phyloP scores from a whole-genome alignment of 2,888 invertebrate genomes.

The Amblyjoppa proteus region DNA sequence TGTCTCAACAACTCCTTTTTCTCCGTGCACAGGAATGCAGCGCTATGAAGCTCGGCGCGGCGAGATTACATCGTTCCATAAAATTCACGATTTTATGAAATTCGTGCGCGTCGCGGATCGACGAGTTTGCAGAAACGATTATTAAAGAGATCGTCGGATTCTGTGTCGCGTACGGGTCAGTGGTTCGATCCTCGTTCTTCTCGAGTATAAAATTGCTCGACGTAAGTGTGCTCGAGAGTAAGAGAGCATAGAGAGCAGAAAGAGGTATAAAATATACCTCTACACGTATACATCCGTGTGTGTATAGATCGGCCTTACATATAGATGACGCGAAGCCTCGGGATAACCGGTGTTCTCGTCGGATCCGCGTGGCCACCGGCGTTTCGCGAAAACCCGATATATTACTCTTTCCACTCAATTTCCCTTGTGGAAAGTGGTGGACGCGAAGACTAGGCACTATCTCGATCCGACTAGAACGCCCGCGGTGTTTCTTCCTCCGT shows the following conservation, averaged over 20 bases:
- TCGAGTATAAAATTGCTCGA: constrained; percentile 58
- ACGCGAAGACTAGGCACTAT: constrained; percentile 55
- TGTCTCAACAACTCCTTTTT: too few relatives aligned
- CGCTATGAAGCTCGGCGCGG: not conserved
- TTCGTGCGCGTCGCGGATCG: not conserved
- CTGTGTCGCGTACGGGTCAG: constrained; percentile 47
- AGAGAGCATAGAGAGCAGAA: constrained; percentile 17
- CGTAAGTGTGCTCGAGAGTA: constrained; percentile 15
- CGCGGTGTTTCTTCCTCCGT: constrained; percentile 42
- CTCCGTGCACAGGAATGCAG: not conserved
- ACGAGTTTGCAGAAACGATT: constrained; percentile 6
- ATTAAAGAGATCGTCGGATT: constrained; percentile 49
- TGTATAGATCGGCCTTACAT: not conserved
- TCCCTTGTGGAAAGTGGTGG: constrained; percentile 65
- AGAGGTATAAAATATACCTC: constrained; percentile 23
- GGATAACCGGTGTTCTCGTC: constrained; percentile 39
- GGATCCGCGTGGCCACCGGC: constrained; percentile 62
- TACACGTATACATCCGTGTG: not conserved
- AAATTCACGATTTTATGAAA: not conserved
- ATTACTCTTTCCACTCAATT: constrained; percentile 71
- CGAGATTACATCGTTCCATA: not conserved
- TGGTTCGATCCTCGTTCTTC: constrained; percentile 52
- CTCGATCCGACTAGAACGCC: constrained; percentile 54
- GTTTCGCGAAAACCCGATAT: constrained; percentile 68
- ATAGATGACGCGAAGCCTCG: constrained; percentile 40